Conservation (phyloP, 2,888 invertebrate species). For the Macrosiphum euphorbiae region DNA sequence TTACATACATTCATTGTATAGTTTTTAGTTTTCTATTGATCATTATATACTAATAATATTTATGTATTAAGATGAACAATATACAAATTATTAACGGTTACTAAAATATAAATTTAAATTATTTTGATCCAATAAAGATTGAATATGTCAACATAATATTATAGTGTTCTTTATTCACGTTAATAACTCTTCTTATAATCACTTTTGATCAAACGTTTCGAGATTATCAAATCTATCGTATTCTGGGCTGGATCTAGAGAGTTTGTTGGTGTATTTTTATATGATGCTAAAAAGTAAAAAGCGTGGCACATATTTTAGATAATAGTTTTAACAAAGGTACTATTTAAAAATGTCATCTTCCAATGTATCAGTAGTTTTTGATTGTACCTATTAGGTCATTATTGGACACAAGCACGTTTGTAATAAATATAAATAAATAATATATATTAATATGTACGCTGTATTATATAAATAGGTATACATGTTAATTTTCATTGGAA, state of each 20-base stretch:
- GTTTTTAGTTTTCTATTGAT: slow-evolving; percentile 44
- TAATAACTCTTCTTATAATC: background rate
- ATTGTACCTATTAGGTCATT: no score
- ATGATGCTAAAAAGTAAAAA: background rate
- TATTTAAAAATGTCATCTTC: background rate
- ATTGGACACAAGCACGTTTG: no score
- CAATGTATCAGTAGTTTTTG: no score
- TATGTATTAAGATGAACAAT: slow-evolving; percentile 9
- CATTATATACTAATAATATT: background rate
- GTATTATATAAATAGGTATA: no score
- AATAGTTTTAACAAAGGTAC: background rate
- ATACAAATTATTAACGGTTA: slow-evolving; percentile 22
- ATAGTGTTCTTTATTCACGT: slow-evolving; percentile 17
- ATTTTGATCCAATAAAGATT: slow-evolving; percentile 7
- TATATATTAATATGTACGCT: no score
- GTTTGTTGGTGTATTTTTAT: background rate
- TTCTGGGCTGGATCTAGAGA: background rate
- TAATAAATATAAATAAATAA: no score
- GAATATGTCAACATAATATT: background rate
- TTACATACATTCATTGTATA: slow-evolving; percentile 1
- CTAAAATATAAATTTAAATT: slow-evolving; percentile 14
- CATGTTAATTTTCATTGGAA: no score
- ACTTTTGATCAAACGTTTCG: background rate
- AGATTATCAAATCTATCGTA: background rate
- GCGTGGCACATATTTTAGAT: background rate